These are phyloP conservation scores for Poeciliopsis gracilis DNA, from an alignment of 2,797 vertebrate species.

Conservation along the genomic window DNA sequence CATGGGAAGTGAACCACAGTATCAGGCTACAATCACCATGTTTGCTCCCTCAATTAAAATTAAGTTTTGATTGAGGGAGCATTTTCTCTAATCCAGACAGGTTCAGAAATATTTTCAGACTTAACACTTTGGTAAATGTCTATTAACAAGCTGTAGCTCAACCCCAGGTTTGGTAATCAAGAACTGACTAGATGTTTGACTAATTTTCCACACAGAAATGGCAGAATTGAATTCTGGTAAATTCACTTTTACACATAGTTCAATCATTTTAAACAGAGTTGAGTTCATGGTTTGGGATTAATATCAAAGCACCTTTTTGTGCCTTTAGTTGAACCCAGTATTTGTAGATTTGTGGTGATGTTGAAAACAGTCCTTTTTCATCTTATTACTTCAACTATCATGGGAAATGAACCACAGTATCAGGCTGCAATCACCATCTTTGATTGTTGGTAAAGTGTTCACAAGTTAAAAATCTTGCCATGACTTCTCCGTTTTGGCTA, in stretches of 20 bases:
- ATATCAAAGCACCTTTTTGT: not conserved
- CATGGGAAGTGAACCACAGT: no score
- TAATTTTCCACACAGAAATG: not conserved
- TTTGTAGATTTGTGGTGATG: not conserved
- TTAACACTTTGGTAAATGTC: not conserved
- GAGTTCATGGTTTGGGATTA: not conserved
- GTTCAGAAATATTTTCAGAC: not conserved
- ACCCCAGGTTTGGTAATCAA: not conserved
- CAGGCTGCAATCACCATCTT: not conserved
- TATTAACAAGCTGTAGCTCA: not conserved
- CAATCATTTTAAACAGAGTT: not conserved
- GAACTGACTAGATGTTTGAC: not conserved
- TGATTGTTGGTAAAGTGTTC: not conserved
- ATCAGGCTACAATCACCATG: no score
- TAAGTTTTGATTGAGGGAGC: not conserved
- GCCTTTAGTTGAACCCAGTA: not conserved
- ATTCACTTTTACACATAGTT: not conserved
- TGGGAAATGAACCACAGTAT: not conserved
- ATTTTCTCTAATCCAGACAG: not conserved
- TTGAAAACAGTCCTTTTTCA: not conserved
- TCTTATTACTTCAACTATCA: not conserved
- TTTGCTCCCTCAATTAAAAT: no score
- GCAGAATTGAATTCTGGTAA: not conserved
- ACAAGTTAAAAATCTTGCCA: not conserved
- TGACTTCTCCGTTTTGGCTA: not conserved